Evolutionary conservation across 2,797 vertebrate species (phyloP).

Genomic region (Taenioides sp.): DNA sequence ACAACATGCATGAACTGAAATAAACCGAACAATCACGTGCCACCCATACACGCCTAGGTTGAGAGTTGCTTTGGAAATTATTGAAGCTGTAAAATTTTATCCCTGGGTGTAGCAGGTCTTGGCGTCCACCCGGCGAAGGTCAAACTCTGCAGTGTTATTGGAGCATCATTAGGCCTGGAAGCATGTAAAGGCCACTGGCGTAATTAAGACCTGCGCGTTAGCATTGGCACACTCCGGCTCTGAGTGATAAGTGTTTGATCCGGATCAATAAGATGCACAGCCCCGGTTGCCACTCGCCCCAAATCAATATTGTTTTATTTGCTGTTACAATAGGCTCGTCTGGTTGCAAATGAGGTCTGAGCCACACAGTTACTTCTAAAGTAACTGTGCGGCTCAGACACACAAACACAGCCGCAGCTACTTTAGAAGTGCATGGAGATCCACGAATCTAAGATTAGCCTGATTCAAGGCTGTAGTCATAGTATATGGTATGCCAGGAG

Average conservation of each 20-base stretch:
- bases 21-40: background rate
- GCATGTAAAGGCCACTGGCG: conserved; percentile 69
- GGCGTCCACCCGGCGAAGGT: conserved; percentile 48
- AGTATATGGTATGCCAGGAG: background rate
- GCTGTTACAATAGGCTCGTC: conserved; percentile 82
- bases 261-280: conserved; percentile 82
- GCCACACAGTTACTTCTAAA: conserved; percentile 56
- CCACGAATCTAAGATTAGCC: conserved; percentile 55
- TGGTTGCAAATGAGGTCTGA: conserved; percentile 79
- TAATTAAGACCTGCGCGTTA: conserved; percentile 78
- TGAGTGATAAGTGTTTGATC: conserved; percentile 82
- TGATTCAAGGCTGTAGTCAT: conserved; percentile 17
- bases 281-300: conserved; percentile 71
- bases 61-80: conserved; percentile 19
- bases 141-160: conserved; percentile 38
- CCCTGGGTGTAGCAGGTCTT: conserved; percentile 5
- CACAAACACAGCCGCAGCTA: conserved; percentile 45
- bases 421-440: conserved; percentile 65
- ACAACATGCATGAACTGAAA: background rate
- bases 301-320: conserved; percentile 87
- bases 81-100: conserved; percentile 20
- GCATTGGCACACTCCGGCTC: conserved; percentile 72
- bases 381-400: too few species aligned
- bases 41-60: conserved; percentile 5
- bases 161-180: conserved; percentile 67